Evolutionary conservation across 2,888 invertebrate genomes (phyloP), one percentile per base, ranked within the genome.

Genomic region (Drosophila anomelani): DNA sequence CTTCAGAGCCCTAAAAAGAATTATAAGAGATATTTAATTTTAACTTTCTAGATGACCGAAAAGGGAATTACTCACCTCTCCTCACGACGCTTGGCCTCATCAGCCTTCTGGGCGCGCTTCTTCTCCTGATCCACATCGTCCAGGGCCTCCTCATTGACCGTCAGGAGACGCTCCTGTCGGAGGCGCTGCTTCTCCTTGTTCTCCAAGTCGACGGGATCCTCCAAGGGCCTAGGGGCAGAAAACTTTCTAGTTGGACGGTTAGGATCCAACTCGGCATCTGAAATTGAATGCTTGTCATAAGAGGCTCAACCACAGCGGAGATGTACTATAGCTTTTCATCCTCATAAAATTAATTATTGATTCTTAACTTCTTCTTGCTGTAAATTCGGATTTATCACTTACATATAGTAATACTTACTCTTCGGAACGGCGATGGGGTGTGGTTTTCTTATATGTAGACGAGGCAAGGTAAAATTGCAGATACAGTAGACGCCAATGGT

Each of bases 181-280:
- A 95, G 94, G 6, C 95, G 95, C 89, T 95, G 94, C 59, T 94
- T 93, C 54, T 95, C 95, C 85, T 94, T 94, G 75, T 94, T 91
- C 84, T 95, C 95, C 72, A 93, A 89, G 67, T 92, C 93, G 17
- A 85, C 62, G 3, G 94, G 94, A 84, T 95, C 94, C 78, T 95
- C 95, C 91, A 95, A 93, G 60, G 92, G 91, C 85, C 93, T 92
- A 63, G 94, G 94, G 73, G 93, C 93, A 91, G 95, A 94, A 93
- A 96, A 96, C 92, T 94, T 95, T 91, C 95, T 94, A 90, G 95
- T 94, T 87, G 95, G 95, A 90, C 95, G 94, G 92, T 94, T 93
- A 79, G 95, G 95, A 78, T 95, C 94, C 93, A 95, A 94, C 89
- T 94, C 94, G 81, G 94, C 94, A 94, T 94, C 91, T 84, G 76